A percentile compares a stretch with the other conserved stretches of the same genome.
phyloP scores from a whole-genome alignment of 2,888 invertebrate genomes.

The Ectobius pallidus region DNA sequence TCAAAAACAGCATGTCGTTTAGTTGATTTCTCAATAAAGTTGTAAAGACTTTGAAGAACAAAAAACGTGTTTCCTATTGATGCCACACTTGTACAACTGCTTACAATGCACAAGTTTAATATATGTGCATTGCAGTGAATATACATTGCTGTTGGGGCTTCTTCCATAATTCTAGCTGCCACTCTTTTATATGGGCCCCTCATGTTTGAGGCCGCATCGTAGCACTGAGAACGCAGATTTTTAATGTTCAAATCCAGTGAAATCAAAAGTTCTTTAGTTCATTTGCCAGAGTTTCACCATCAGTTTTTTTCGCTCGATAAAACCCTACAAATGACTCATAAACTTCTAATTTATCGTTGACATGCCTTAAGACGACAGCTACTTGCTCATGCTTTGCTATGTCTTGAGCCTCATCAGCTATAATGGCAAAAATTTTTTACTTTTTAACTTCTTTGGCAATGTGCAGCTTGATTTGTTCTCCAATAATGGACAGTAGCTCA shows the following conservation, averaged over 20 bases:
- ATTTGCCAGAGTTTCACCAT: not conserved
- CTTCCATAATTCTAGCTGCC: too few species aligned
- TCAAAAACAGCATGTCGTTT: not conserved
- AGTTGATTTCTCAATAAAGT: not conserved
- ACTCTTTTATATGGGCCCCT: not conserved
- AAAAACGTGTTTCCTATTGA: not conserved
- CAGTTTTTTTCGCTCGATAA: not conserved
- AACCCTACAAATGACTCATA: not conserved
- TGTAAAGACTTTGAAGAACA: not conserved
- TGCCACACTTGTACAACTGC: not conserved
- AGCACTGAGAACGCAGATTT: not conserved
- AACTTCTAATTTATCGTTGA: not conserved
- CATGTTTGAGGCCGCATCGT: not conserved
- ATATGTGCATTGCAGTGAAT: not conserved
- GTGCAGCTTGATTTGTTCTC: too few species aligned
- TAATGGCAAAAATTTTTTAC: too few species aligned
- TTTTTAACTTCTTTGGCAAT: too few species aligned
- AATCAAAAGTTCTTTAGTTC: not conserved
- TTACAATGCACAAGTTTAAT: not conserved
- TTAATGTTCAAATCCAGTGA: not conserved
- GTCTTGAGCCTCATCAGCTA: not conserved
- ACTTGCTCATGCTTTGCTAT: not conserved
- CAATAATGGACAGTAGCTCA: too few species aligned
- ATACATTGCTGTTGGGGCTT: not conserved
- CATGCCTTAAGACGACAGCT: not conserved